These are phyloP conservation scores for Colius striatus DNA, from an alignment of 2,113 vertebrate species.

Conservation along the genomic window DNA sequence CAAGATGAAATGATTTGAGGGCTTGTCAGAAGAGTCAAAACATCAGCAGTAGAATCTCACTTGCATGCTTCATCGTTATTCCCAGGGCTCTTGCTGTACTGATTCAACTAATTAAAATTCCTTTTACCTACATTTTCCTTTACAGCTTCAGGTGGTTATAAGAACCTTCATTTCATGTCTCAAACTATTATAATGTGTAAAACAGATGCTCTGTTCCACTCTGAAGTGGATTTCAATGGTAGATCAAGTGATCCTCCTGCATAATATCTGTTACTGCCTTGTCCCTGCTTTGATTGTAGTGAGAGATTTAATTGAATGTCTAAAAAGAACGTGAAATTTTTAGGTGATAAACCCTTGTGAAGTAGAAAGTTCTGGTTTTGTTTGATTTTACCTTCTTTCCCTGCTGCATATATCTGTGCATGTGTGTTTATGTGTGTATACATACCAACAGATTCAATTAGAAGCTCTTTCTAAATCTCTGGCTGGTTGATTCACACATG, in stretches of 20 bases:
- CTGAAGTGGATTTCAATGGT: constrained; percentile 12
- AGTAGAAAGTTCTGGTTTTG: not conserved
- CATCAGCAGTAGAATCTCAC: not conserved
- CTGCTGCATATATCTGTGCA: accelerated
- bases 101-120: constrained; percentile 56
- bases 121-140: constrained; percentile 60
- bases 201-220: constrained; percentile 39
- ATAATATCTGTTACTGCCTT: not conserved
- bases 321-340: not conserved
- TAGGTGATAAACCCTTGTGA: not conserved
- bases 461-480: not conserved
- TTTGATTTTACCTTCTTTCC: not conserved
- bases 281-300: not conserved
- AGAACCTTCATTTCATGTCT: constrained; percentile 39
- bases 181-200: constrained; percentile 27
- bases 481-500: not conserved
- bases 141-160: constrained; percentile 53
- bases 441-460: not conserved
- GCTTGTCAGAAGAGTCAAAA: not conserved
- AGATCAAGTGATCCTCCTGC: constrained; percentile 24
- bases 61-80: not conserved
- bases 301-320: not conserved
- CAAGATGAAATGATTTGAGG: not conserved
- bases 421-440: not conserved
- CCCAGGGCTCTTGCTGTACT: not conserved